A percentile compares a stretch with the other conserved stretches of the same genome.
phyloP scores from a whole-genome alignment of 2,113 vertebrate genomes.

The Romanogobio albipinnatus region DNA sequence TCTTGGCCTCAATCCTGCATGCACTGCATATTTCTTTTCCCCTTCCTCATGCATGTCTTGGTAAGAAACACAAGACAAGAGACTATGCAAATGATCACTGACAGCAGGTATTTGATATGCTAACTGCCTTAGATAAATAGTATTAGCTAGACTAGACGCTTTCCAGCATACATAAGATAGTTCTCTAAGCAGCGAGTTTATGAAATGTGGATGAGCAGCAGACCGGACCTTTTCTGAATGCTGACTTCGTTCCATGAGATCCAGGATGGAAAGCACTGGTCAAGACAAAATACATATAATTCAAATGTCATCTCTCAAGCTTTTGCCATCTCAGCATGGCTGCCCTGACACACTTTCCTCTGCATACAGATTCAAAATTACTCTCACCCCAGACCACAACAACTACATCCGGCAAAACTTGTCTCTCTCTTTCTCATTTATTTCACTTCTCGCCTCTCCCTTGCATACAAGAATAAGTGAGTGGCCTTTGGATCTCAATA shows the following conservation, averaged over 20 bases:
- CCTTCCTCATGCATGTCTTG: constrained; percentile 32
- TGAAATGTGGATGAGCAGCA: neutral
- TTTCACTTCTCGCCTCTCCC: neutral
- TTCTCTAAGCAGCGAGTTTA: neutral
- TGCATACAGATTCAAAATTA: constrained; percentile 67
- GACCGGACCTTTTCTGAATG: neutral
- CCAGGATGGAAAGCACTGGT: neutral
- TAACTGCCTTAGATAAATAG: constrained; percentile 68
- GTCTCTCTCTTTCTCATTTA: neutral
- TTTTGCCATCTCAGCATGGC: constrained; percentile 25
- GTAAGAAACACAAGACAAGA: constrained; percentile 63
- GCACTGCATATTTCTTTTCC: constrained; percentile 42
- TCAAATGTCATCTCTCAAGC: constrained; percentile 35
- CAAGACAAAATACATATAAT: constrained; percentile 24
- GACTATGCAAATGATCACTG: constrained; percentile 67
- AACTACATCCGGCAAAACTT: constrained; percentile 46
- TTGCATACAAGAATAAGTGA: constrained; percentile 27
- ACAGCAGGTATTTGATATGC: constrained; percentile 71
- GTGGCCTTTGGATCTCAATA: constrained; percentile 63
- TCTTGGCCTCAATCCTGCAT: constrained; percentile 37
- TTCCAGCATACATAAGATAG: constrained; percentile 55
- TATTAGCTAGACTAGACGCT: constrained; percentile 66
- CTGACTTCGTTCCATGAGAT: neutral
- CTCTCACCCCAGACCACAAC: constrained; percentile 57
- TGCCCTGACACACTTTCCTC: constrained; percentile 36